Evolutionary conservation across 2,113 vertebrate genomes (phyloP).

Genomic region (Gymnobelideus leadbeateri): DNA sequence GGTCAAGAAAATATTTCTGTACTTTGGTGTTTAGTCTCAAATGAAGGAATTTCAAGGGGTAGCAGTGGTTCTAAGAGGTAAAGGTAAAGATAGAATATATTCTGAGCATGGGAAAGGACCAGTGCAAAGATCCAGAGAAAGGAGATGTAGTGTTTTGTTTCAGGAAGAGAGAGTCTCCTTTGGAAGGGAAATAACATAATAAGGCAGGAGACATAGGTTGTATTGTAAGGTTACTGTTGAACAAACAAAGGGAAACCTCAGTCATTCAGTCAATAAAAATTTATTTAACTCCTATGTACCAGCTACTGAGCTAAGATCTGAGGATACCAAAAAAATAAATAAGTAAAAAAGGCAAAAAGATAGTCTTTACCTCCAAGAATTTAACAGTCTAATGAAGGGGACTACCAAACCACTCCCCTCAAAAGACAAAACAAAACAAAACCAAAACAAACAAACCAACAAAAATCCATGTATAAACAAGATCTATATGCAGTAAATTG

Average conservation of each 20-base stretch:
- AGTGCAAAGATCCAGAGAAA: neutral
- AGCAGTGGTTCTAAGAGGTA: neutral
- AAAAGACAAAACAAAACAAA: too few relatives aligned
- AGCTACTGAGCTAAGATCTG: neutral
- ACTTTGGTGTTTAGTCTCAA: neutral
- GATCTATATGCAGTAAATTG: neutral
- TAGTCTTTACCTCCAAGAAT: neutral
- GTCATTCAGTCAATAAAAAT: neutral
- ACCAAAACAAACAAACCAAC: too few relatives aligned
- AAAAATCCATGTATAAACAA: neutral
- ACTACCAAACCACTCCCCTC: neutral
- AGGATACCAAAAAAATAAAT: neutral
- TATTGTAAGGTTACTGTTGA: neutral
- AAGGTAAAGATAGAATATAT: neutral
- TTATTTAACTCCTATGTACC: neutral
- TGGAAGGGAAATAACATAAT: neutral
- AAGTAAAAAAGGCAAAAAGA: neutral
- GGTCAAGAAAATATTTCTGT: neutral
- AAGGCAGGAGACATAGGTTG: neutral
- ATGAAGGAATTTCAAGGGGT: neutral
- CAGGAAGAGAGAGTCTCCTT: neutral
- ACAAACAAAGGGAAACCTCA: neutral
- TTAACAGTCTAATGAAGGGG: neutral
- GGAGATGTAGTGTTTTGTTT: neutral
- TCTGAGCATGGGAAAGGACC: neutral